Base-by-base conservation (phyloP, 2,797 vertebrate genomes). In the Molossus molossus region DNA sequence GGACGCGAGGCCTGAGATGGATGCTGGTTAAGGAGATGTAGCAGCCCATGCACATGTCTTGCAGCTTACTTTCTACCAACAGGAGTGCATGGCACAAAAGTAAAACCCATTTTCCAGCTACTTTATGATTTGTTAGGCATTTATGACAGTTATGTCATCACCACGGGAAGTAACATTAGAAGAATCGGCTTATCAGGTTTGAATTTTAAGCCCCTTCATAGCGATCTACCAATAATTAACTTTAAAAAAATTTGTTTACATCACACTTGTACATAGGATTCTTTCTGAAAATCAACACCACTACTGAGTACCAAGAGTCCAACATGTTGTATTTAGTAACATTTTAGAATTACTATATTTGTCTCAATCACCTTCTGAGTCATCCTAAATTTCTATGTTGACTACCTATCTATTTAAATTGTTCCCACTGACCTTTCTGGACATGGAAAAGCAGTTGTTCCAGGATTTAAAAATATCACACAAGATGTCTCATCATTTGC, bases 171-270 rank as follows among this genome's bases (percentile, higher is more conserved):
- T 45, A 77, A 60, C 45, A 75, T n/a, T 18, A 5, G 67, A 77
- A 69, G 45, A 93, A 85, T 5, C 9, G 2, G 62, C 11, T 80
- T 67, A 70, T 48, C 3, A 0, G 75, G 50, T 94, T 58, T 45
- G 77, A 92, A 87, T 84, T 87, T 76, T 82, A 83, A 89, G 55
- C 10, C 48, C 48, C n/a, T 90, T 90, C 75, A n/a, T 29, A 86
- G 21, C 27, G 64, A 83, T 37, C 40, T 62, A 72, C 13, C 23
- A 81, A 57, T 33, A n/a, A 77, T 33, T 9, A 65, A 45, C 29
- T 83, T 92, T 70, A 13, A 27, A 80, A 88, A 91, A 83, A 77
- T 12, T 12, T 29, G 10, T 58, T 45, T 45, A 29, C 27, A 50
- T 70, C 33, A 77, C n/a, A 27, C 48, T 33, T 58, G 37, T 14